Evolutionary conservation across 1,140 invertebrate species (phyloP).

Genomic region (Chrysopa pallens): DNA sequence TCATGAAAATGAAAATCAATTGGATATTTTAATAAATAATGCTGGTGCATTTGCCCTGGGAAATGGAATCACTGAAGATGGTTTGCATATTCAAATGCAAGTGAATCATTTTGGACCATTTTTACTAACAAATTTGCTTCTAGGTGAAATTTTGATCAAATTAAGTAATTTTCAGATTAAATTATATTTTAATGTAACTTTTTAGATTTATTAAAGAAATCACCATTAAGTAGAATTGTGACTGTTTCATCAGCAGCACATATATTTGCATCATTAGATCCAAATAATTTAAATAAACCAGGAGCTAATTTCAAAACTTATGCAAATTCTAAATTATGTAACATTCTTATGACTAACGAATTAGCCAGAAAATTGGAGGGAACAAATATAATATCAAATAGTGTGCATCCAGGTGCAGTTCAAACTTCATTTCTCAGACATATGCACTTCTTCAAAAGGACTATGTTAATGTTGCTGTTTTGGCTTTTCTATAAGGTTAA

Average conservation of each 20-base stretch:
- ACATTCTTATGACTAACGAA: constrained; percentile 27
- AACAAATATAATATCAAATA: constrained; percentile 29
- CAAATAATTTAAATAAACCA: constrained; percentile 22
- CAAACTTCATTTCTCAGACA: constrained; percentile 22
- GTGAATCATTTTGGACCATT: constrained; percentile 34
- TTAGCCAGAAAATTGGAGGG: constrained; percentile 21
- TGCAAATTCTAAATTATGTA: constrained; percentile 27
- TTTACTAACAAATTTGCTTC: constrained; percentile 29
- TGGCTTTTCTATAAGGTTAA: no score
- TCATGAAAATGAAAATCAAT: constrained; percentile 19
- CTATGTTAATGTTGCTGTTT: no score
- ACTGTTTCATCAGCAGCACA: constrained; percentile 31
- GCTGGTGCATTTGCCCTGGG: constrained; percentile 19
- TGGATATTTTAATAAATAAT: constrained; percentile 39
- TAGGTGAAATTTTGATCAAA: constrained; percentile 19
- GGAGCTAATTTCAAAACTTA: constrained; percentile 23
- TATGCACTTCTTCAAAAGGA: constrained; percentile 14
- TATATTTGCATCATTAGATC: constrained; percentile 23
- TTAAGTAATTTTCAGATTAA: constrained; percentile 6
- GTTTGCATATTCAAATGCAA: constrained; percentile 27
- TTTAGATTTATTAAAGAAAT: constrained; percentile 17
- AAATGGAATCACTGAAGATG: constrained; percentile 24
- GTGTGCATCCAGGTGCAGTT: constrained; percentile 35
- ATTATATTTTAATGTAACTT: constrained; percentile 1
- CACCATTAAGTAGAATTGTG: constrained; percentile 25